Base-by-base conservation (phyloP, 2,797 vertebrate species). In the Hafferia zeledoni region DNA sequence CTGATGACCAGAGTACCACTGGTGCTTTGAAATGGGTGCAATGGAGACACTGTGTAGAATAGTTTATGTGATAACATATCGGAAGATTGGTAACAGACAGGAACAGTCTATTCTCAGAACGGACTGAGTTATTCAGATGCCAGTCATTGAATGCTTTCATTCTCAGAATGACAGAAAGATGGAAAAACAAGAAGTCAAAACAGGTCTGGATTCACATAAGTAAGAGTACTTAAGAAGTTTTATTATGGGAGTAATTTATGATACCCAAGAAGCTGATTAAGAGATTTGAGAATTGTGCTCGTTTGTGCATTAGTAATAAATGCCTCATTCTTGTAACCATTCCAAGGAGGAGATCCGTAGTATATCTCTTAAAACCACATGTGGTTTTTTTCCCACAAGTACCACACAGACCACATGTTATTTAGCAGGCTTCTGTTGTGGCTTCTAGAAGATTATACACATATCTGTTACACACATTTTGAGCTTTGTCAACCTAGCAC, bases 371-470 rank as follows among this genome's bases (percentile, higher is more conserved):
- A 60, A 89, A 94, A 69, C 31, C 14, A 41, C 15, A 1, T 18
- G 17, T 39, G 30, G 3, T 0, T 64, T 76, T 69, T 85, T 96
- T 31, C 70, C 70, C 35, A 30, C 64, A 16, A 33, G 14, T 46
- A 78, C 37, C 52, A 64, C 64, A 44, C 14, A 14, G 57, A 39
- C 35, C 43, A 50, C 4, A 3, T 70, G 25, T 64, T 80, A 61
- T 68, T 92, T 91, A 16, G 75, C 52, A 69, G 53, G 20, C 47
- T 81, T 78, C 82, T 93, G n/a, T 59, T 71, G 28, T 76, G 52
- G 17, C 35, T 83, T 25, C 18, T 83, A 43, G 65, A 92, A 79
- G n/a, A 56, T 89, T 44, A 41, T 22, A 15, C 70, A 69, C 86
- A 35, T 84, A 47, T 28, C 37, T 71, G 7, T 78, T 80, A 33